Percentiles rank a stretch among this genome's conserved stretches.
phyloP scores from a whole-genome alignment of 2,888 invertebrate genomes.

The Oscheius onirici region DNA sequence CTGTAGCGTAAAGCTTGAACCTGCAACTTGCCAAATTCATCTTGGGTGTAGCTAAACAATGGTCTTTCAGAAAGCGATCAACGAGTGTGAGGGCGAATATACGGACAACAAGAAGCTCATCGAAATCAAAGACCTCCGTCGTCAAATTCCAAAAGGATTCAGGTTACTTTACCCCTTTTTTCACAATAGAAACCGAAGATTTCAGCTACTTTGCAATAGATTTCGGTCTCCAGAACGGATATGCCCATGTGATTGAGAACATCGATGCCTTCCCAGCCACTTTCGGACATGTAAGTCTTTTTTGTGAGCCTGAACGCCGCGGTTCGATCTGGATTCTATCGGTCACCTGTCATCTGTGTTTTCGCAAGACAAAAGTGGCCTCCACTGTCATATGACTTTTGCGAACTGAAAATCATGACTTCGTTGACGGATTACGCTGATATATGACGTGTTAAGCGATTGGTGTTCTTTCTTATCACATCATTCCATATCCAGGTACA shows the following conservation, averaged over 20 bases:
- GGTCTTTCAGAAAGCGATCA: slow-evolving; percentile 85
- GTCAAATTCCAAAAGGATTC: slow-evolving; percentile 88
- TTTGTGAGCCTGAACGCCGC: background rate
- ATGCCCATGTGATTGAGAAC: slow-evolving; percentile 96
- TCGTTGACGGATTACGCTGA: slow-evolving; percentile 18
- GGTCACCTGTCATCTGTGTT: background rate
- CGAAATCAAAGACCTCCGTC: slow-evolving; percentile 79
- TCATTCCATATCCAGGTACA: background rate
- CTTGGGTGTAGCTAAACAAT: no score
- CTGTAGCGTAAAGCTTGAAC: no score
- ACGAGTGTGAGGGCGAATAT: slow-evolving; percentile 95
- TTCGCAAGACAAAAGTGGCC: background rate
- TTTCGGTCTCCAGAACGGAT: slow-evolving; percentile 88
- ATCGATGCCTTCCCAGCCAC: slow-evolving; percentile 84
- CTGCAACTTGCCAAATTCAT: background rate
- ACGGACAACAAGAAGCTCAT: slow-evolving; percentile 90
- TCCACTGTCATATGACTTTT: slow-evolving; percentile 6
- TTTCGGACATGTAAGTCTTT: slow-evolving; percentile 84
- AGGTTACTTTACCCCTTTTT: slow-evolving; percentile 11
- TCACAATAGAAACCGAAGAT: background rate
- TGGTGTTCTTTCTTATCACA: background rate
- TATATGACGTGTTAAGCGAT: slow-evolving; percentile 15
- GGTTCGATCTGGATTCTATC: background rate
- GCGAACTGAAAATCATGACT: slow-evolving; percentile 18
- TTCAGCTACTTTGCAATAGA: slow-evolving; percentile 90